These are phyloP conservation scores for Heliornis fulica DNA, from an alignment of 2,113 vertebrate genomes.

Conservation along the genomic window DNA sequence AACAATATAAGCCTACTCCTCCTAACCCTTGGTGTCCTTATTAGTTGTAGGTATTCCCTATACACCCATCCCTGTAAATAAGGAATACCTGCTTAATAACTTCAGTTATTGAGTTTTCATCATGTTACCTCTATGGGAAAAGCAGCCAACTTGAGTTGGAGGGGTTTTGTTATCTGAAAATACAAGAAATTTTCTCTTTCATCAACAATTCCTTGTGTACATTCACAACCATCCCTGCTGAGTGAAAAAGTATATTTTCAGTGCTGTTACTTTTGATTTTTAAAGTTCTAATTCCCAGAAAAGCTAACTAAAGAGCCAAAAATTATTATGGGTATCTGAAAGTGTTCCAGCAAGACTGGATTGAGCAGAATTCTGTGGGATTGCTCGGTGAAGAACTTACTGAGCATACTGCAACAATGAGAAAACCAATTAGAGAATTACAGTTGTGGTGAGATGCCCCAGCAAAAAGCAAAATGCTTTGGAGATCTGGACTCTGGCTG, in stretches of 20 bases:
- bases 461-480: not conserved
- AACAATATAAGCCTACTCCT: too few species aligned
- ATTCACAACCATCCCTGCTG: not conserved
- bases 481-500: not conserved
- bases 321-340: not conserved
- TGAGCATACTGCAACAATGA: not conserved
- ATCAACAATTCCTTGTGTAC: not conserved
- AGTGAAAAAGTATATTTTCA: not conserved
- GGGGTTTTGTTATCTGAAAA: not conserved
- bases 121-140: not conserved
- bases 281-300: too few species aligned
- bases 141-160: not conserved
- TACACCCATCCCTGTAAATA: too few species aligned
- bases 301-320: not conserved
- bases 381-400: not conserved
- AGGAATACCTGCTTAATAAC: too few species aligned
- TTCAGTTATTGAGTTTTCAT: too few species aligned
- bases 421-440: not conserved
- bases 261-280: not conserved
- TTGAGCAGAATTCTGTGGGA: not conserved
- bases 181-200: not conserved
- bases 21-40: too few species aligned
- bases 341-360: not conserved
- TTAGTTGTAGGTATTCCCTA: too few species aligned
- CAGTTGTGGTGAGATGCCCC: not conserved